Evolutionary conservation across 92 coral and sea anemone species (phyloP).

Genomic region (Actinostola sp.): DNA sequence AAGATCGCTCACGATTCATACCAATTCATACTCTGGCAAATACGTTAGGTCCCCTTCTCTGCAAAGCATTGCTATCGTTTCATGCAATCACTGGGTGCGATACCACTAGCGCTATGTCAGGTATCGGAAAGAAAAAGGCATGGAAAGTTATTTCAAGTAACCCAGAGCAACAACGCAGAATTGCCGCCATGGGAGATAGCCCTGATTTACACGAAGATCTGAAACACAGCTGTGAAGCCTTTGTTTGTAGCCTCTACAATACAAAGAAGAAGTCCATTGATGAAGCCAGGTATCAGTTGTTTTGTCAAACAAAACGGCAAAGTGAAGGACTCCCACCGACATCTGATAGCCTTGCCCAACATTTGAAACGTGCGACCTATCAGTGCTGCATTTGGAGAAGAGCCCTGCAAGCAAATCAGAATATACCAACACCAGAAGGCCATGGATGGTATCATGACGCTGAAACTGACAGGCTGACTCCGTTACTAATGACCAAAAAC

Average conservation of each 20-base stretch:
- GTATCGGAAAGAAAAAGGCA: conserved; percentile 46
- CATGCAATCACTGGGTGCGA: conserved; percentile 50
- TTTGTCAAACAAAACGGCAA: conserved; percentile 44
- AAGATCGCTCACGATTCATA: conserved; percentile 48
- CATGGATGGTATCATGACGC: conserved; percentile 46
- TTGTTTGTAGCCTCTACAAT: conserved; percentile 26
- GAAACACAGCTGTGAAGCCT: conserved; percentile 18
- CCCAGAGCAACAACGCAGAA: conserved; percentile 29
- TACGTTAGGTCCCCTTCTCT: conserved; percentile 39
- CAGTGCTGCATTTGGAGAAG: conserved; percentile 54
- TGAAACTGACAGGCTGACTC: conserved; percentile 30
- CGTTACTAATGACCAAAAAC: conserved; percentile 52
- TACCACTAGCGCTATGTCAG: conserved; percentile 43
- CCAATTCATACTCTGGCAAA: conserved; percentile 44
- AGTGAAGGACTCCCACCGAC: conserved; percentile 59
- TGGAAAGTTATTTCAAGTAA: conserved; percentile 44
- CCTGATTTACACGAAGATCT: conserved; percentile 19
- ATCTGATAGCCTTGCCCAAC: conserved; percentile 45
- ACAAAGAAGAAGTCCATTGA: conserved; percentile 26
- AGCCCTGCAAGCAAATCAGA: conserved; percentile 42
- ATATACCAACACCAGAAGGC: conserved; percentile 51
- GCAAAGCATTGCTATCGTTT: conserved; percentile 52
- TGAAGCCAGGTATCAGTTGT: conserved; percentile 45
- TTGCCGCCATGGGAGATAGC: conserved; percentile 26
- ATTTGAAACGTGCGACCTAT: conserved; percentile 51